Base-by-base conservation (phyloP, 2,888 invertebrate genomes). In the Nymphalis c-album region DNA sequence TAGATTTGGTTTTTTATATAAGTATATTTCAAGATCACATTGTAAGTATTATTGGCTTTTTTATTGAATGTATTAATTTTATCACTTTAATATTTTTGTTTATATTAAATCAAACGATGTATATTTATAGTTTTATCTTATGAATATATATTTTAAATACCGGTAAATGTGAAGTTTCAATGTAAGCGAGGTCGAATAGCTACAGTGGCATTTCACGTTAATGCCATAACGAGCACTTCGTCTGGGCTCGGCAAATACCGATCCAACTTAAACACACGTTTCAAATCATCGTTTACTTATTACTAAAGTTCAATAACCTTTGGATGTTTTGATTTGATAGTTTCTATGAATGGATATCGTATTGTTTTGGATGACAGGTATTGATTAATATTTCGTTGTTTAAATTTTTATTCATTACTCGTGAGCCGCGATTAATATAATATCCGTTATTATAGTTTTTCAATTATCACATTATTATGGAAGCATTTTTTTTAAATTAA, bases 181-280 rank as follows among this genome's bases (percentile, higher is more conserved):
- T 51, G 46, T 31, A 17, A 40, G 40, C 57, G 47, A 70, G 69
- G 68, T 70, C 65, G 69, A 58, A 73, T 67, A 69, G 51, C 63
- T 63, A n/a, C 67, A 65, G 61, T 75, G 76, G 72, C 75, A 75
- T 76, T 76, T 76, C 72, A 74, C 75, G 73, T 64, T 70, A 70
- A 67, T 73, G 71, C 72, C 68, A 73, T 68, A 74, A 45, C 55
- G 45, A 50, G 46, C 61, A 61, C 48, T 66, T 10, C 53, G 40
- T 22, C 50, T 67, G 67, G 66, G 66, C 66, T 62, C 67, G 63
- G 67, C 67, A 35, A 62, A 67, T 67, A 59, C 67, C 63, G 62
- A 67, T 58, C 16, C 45, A 26, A 53, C 51, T 60, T 62, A 57
- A 65, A 61, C 40, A 40, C 48, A 48, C 60, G 60, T 51, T 60